phyloP scores from a whole-genome alignment of 2,888 invertebrate genomes.

The Tachina fera region DNA sequence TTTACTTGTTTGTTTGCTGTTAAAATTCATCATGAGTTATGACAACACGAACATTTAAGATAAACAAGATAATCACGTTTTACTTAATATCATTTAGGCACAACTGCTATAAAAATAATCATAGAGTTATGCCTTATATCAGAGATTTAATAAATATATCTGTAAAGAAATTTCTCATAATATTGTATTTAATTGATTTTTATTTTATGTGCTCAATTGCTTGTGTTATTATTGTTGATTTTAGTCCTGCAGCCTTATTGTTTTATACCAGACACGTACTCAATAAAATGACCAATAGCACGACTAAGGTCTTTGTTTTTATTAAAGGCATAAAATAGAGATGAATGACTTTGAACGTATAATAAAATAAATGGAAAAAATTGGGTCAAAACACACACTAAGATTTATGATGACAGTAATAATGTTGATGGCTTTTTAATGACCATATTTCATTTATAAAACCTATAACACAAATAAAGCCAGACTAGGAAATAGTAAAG shows the following conservation, averaged over 20 bases:
- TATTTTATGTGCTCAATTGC: conserved; percentile 14
- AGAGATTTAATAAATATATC: conserved; percentile 14
- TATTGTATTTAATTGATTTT: conserved; percentile 36
- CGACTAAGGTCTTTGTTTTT: conserved; percentile 25
- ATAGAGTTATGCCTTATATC: background rate
- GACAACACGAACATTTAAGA: background rate
- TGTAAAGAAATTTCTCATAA: background rate
- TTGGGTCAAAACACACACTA: conserved; percentile 17
- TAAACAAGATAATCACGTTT: background rate
- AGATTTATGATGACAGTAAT: conserved; percentile 69
- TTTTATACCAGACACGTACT: conserved; percentile 25
- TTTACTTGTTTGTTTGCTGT: background rate
- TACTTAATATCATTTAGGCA: background rate
- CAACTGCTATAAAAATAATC: background rate
- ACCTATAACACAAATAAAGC: conserved; percentile 10
- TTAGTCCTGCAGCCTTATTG: background rate
- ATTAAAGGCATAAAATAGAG: conserved; percentile 37
- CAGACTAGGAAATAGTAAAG: conserved; percentile 28
- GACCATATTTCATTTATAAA: conserved; percentile 60
- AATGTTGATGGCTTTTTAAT: conserved; percentile 70
- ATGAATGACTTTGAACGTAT: conserved; percentile 27
- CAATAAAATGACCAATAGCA: background rate
- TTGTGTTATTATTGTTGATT: conserved; percentile 8
- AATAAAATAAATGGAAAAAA: conserved; percentile 6
- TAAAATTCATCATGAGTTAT: background rate